Percentiles rank a stretch among this genome's conserved stretches.
Conservation (phyloP, 92 coral and sea anemone genomes). For the Parazoanthus darwini region DNA sequence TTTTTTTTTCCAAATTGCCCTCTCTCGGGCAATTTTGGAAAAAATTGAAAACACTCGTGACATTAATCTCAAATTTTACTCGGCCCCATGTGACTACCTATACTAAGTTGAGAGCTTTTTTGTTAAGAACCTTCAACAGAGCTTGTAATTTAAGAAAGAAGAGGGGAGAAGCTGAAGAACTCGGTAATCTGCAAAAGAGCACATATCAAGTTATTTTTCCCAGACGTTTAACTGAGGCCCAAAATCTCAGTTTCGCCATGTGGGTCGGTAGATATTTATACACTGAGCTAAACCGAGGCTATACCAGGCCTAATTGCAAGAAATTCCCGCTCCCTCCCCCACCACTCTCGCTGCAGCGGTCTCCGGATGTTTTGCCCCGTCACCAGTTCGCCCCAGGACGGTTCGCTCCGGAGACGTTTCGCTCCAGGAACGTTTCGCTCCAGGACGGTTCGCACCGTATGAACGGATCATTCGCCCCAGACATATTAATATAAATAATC, state of each 20-base stretch:
- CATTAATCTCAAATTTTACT: too few species aligned
- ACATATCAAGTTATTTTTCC: constrained; percentile 37
- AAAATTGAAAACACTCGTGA: too few species aligned
- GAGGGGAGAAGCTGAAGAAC: background rate
- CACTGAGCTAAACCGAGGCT: constrained; percentile 26
- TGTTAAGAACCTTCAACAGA: constrained; percentile 5
- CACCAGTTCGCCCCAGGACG: too few species aligned
- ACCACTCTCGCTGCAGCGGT: constrained; percentile 27
- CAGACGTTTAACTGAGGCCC: constrained; percentile 50
- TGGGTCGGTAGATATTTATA: constrained; percentile 7
- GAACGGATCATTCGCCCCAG: too few species aligned
- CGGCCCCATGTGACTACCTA: too few species aligned
- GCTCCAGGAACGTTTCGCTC: too few species aligned
- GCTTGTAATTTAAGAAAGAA: background rate
- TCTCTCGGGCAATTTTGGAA: too few species aligned
- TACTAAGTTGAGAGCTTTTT: background rate
- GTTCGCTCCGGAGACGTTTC: too few species aligned
- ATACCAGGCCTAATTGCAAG: constrained; percentile 48
- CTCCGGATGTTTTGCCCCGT: background rate
- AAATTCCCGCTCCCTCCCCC: constrained; percentile 46
- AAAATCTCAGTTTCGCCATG: constrained; percentile 43
- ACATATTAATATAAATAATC: too few species aligned
- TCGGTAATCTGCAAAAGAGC: background rate
- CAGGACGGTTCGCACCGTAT: too few species aligned
- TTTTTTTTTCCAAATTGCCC: too few species aligned